Evolutionary conservation across 2,888 invertebrate species (phyloP).

Genomic region (Ennomos fuscantarius): DNA sequence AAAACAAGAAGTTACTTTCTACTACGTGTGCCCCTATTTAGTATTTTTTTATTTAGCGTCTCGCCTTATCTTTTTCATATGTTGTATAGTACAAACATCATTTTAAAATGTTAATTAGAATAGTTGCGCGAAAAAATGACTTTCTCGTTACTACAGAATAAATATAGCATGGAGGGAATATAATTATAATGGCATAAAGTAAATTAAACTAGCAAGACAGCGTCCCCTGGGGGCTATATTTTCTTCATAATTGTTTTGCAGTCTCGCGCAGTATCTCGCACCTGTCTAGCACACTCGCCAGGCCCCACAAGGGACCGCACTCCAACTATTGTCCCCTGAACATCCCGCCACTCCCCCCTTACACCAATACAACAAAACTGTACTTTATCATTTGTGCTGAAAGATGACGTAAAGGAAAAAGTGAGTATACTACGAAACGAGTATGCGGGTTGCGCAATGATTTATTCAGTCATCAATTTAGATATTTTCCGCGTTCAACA

Average conservation of each 20-base stretch:
- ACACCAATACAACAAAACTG: constrained; percentile 53
- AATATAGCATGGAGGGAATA: neutral
- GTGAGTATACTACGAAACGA: constrained; percentile 8
- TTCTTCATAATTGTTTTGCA: constrained; percentile 64
- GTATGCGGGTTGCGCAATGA: neutral
- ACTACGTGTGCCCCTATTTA: constrained; percentile 2
- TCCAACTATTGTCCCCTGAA: constrained; percentile 67
- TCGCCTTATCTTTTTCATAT: constrained; percentile 14
- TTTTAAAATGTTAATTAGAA: constrained; percentile 28
- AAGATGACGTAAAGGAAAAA: constrained; percentile 33
- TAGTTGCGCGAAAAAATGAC: constrained; percentile 13
- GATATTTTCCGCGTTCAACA: too few relatives aligned
- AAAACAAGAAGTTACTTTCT: too few relatives aligned
- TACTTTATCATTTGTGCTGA: constrained; percentile 42
- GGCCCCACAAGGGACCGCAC: constrained; percentile 54
- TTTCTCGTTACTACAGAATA: constrained; percentile 2
- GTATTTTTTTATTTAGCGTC: constrained; percentile 9
- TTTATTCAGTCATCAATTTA: neutral
- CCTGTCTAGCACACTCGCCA: constrained; percentile 68
- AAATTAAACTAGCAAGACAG: constrained; percentile 51
- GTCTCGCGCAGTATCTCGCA: constrained; percentile 65
- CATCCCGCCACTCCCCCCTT: constrained; percentile 61
- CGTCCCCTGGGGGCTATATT: constrained; percentile 41
- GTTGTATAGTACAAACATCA: constrained; percentile 19
- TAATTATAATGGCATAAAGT: constrained; percentile 34